Evolutionary conservation across 2,888 invertebrate genomes (phyloP).

Genomic region (Gasteruption jaculator): DNA sequence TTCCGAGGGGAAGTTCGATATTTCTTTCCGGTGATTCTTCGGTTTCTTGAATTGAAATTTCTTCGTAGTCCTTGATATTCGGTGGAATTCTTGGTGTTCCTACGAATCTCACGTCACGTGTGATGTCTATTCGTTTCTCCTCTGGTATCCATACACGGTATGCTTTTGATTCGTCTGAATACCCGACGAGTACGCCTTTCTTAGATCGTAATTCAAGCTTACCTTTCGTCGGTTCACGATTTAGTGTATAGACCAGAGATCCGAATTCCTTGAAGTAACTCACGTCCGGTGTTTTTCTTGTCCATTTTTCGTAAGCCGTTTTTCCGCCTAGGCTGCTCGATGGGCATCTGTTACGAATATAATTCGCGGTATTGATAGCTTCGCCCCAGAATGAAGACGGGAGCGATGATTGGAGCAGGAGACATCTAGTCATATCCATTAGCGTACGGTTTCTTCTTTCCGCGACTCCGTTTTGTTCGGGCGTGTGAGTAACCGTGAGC

Average conservation of each 20-base stretch:
- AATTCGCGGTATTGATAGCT: slow-evolving; percentile 30
- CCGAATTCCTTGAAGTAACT: slow-evolving; percentile 28
- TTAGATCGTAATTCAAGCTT: slow-evolving; percentile 20
- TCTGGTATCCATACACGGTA: slow-evolving; percentile 18
- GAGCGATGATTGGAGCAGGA: slow-evolving; percentile 26
- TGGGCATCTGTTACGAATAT: slow-evolving; percentile 30
- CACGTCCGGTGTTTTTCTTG: slow-evolving; percentile 20
- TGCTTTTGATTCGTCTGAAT: slow-evolving; percentile 19
- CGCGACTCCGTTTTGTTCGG: slow-evolving; percentile 33
- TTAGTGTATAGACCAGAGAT: slow-evolving; percentile 15
- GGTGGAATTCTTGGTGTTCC: slow-evolving; percentile 3
- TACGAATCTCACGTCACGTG: slow-evolving; percentile 18
- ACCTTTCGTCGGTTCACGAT: slow-evolving; percentile 10
- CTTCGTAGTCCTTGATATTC: too few species aligned
- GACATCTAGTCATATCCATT: slow-evolving; percentile 28
- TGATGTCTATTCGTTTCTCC: slow-evolving; percentile 13
- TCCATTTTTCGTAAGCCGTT: slow-evolving; percentile 23
- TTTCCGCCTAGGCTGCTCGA: slow-evolving; percentile 17
- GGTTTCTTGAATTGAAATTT: too few species aligned
- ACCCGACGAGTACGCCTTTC: slow-evolving; percentile 19
- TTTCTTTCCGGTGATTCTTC: too few species aligned
- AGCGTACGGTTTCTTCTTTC: slow-evolving; percentile 34
- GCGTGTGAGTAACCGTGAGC: slow-evolving; percentile 27
- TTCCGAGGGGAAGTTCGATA: neutral
- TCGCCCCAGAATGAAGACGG: slow-evolving; percentile 33